Conservation (phyloP, 1,140 invertebrate species). For the Branchinecta lynchi region DNA sequence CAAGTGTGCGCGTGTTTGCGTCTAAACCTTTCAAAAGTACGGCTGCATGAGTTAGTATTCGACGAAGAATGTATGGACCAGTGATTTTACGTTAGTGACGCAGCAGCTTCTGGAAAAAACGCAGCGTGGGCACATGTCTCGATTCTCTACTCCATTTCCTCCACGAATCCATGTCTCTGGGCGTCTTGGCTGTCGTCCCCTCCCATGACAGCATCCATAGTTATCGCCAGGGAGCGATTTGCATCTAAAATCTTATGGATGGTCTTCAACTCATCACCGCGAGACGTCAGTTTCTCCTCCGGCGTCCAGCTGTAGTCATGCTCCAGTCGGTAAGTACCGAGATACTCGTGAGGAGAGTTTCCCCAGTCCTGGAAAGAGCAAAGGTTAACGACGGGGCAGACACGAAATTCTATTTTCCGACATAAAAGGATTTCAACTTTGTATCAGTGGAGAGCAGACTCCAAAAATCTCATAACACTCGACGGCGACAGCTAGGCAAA, state of each 20-base stretch:
- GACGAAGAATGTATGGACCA: too few species aligned
- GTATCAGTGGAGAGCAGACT: too few species aligned
- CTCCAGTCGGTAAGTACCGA: conserved; percentile 49
- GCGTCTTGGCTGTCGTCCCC: not conserved
- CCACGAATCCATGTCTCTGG: not conserved
- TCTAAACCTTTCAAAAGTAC: too few species aligned
- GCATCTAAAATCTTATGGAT: conserved; percentile 20
- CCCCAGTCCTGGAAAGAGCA: conserved; percentile 44
- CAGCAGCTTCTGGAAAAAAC: too few species aligned
- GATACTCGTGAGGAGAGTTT: conserved; percentile 38
- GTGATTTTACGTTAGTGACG: too few species aligned
- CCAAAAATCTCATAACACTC: too few species aligned
- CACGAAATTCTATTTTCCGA: too few species aligned
- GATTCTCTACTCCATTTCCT: not conserved
- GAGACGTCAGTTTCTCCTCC: conserved; percentile 30
- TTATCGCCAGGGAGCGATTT: conserved; percentile 14
- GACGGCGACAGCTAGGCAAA: too few species aligned
- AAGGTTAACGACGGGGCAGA: not conserved
- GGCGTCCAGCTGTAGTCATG: conserved; percentile 51
- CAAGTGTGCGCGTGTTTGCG: too few species aligned
- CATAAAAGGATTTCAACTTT: too few species aligned
- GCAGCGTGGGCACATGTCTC: too few species aligned
- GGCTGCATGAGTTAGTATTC: too few species aligned
- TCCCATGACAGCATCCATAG: conserved; percentile 3
- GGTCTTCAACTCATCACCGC: conserved; percentile 15